Base-by-base conservation (phyloP, 2,113 vertebrate species). In the Sisor rabdophorus region DNA sequence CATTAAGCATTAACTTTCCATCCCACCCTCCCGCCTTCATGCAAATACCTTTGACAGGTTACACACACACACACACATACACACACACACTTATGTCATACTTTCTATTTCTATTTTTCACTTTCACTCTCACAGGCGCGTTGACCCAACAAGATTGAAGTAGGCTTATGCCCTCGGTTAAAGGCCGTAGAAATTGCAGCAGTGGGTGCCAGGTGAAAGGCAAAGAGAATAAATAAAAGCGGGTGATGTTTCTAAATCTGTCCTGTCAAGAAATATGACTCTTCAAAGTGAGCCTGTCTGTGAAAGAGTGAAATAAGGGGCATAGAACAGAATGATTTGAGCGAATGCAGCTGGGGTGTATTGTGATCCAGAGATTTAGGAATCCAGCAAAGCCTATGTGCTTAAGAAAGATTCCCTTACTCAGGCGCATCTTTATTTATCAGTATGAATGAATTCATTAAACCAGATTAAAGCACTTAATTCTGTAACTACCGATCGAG, bases 301-400 rank as follows among this genome's bases (percentile, higher is more conserved):
- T 89, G 86, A 89, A 90, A 85, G 65, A 81, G 80, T 87, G 86
- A 88, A 87, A 89, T 86, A 87, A 86, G 77, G 81, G 78, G 82
- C 77, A 65, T 69, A 86, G 85, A 85, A 84, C 74, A 75, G 68
- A 82, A 84, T 56, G 73, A 84, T 83, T 81, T 89, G 85, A 90
- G 77, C 80, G 80, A 80, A 87, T 86, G 85, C 85, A 89, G 88
- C 89, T 90, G 87, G 83, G 83, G 84, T 79, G 69, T 65, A 60
- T 50, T 19, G 53, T 69, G 26, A 52, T 52, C 52, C 70, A 77
- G 40, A 53, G 64, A 59, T 55, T 44, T 20, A 60, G 20, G 44
- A 80, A 68, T 71, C 71, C 19, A 64, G 4, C 26, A 1, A 55
- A 30, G 32, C 26, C n/a, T 44, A 60, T 52, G 26, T 67, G 40